These are phyloP conservation scores for Phataginus tricuspis DNA, from an alignment of 2,797 vertebrate species.

Conservation along the genomic window DNA sequence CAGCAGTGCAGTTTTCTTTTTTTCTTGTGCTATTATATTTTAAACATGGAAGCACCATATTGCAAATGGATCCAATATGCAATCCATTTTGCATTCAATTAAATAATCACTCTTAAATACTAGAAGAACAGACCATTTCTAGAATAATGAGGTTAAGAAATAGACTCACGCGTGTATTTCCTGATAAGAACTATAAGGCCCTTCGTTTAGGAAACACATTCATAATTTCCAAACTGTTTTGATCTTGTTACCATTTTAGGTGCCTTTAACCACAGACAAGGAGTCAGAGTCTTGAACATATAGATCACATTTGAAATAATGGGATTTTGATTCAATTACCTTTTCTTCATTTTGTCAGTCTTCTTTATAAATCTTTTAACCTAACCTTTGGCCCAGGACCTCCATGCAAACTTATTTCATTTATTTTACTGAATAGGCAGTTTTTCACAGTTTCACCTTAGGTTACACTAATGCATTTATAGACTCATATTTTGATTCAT, in stretches of 20 bases:
- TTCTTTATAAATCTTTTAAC: slow-evolving; percentile 53
- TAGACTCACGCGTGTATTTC: background rate
- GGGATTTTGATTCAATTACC: slow-evolving; percentile 33
- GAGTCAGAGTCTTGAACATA: background rate
- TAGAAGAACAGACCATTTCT: slow-evolving; percentile 15
- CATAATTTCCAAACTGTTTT: background rate
- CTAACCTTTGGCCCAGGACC: slow-evolving; percentile 28
- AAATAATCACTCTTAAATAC: slow-evolving; percentile 6
- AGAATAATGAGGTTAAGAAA: slow-evolving; percentile 2
- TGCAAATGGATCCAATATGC: background rate
- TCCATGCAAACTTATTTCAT: slow-evolving; percentile 13
- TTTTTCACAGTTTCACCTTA: slow-evolving; percentile 34
- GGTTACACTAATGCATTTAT: slow-evolving; percentile 46
- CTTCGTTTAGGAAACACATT: slow-evolving; percentile 23
- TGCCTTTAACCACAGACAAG: background rate
- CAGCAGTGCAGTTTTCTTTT: background rate
- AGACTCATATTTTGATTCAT: slow-evolving; percentile 42
- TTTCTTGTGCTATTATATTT: slow-evolving; percentile 8
- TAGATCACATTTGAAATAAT: slow-evolving; percentile 41
- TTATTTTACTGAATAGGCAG: slow-evolving; percentile 48
- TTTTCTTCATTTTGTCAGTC: slow-evolving; percentile 17
- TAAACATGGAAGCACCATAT: background rate
- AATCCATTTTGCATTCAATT: background rate
- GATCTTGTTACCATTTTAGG: background rate
- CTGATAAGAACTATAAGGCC: background rate